Evolutionary conservation across 2,113 vertebrate genomes (phyloP).

Genomic region (Macaca fascicularis): DNA sequence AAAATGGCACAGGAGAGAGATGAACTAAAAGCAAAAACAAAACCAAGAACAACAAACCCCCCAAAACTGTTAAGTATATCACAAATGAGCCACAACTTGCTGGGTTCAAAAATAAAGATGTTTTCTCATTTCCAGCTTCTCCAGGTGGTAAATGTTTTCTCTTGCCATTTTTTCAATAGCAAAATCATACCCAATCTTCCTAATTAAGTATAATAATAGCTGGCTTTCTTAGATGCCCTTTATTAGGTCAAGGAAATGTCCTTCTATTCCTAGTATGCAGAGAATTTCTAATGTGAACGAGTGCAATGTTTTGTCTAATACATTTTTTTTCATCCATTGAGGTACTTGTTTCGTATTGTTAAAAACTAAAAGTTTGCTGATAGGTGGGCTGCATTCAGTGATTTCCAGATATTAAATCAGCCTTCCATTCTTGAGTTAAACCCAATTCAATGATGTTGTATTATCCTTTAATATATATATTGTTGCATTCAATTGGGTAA

Average conservation of each 20-base stretch:
- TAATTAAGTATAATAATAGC: neutral
- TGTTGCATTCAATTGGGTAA: neutral
- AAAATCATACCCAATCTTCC: neutral
- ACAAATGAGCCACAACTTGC: neutral
- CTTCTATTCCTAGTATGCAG: neutral
- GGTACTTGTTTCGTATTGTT: neutral
- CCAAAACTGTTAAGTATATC: neutral
- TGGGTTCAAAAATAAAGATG: slow-evolving; percentile 7
- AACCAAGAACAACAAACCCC: neutral
- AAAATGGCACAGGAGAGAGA: neutral
- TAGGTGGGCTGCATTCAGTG: neutral
- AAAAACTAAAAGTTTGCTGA: neutral
- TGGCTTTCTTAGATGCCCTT: slow-evolving; percentile 7
- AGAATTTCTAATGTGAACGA: neutral
- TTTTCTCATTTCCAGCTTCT: neutral
- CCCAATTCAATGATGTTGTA: neutral
- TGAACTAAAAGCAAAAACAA: neutral
- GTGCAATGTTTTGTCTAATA: neutral
- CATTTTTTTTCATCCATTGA: neutral
- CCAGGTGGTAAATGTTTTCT: neutral
- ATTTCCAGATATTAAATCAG: neutral
- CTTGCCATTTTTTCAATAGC: neutral
- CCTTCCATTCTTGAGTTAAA: neutral
- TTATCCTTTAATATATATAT: neutral
- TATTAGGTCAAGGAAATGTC: neutral